Conservation (phyloP, 2,113 vertebrate genomes). For the Daboia siamensis region DNA sequence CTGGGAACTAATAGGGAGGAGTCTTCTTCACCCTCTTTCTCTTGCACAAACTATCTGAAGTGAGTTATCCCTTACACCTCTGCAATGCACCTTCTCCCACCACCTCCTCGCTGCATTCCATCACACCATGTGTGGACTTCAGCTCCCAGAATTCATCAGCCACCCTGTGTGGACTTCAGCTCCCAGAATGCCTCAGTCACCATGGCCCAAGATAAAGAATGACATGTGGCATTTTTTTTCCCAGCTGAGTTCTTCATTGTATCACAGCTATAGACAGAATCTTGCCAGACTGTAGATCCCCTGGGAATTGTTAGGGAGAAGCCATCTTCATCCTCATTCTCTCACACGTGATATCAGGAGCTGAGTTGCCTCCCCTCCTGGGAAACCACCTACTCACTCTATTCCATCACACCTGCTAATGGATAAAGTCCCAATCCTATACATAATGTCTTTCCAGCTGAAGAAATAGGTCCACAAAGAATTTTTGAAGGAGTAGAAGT, state of each 20-base stretch:
- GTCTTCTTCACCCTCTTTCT: background rate
- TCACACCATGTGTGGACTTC: background rate
- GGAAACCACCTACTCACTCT: too few species aligned
- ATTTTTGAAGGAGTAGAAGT: background rate
- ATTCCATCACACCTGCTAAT: background rate
- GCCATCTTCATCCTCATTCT: background rate
- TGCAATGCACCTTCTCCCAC: background rate
- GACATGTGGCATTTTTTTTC: background rate
- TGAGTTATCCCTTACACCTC: background rate
- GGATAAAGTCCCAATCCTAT: background rate
- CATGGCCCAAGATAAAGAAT: background rate
- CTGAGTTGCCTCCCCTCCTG: too few species aligned
- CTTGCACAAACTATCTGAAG: background rate
- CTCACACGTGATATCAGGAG: background rate
- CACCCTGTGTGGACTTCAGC: too few species aligned
- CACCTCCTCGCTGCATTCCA: background rate
- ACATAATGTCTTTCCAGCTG: background rate
- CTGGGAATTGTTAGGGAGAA: background rate
- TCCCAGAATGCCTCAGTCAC: background rate
- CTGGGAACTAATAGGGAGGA: too few species aligned
- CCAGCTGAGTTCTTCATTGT: background rate
- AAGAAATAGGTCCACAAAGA: background rate
- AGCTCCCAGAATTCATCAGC: background rate
- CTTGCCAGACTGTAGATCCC: background rate
- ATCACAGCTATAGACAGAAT: background rate